Percentiles rank a stretch among this genome's conserved stretches.
Conservation (phyloP, 2,797 vertebrate genomes). For the Brachymystax lenok region DNA sequence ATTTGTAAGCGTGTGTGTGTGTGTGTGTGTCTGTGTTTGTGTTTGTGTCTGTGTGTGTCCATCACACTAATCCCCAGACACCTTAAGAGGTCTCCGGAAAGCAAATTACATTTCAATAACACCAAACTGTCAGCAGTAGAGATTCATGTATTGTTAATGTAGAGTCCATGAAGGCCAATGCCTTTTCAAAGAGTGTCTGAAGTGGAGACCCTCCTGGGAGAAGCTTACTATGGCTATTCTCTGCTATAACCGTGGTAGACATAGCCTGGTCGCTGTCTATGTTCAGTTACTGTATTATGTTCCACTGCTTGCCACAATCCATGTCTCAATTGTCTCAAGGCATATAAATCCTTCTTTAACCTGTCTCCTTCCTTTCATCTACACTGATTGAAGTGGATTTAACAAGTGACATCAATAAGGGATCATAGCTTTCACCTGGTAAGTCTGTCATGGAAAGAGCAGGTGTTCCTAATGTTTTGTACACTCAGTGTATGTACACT, state of each 20-base stretch:
- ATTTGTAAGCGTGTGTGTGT: background rate
- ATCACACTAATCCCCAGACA: slow-evolving; percentile 30
- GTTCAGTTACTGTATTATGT: background rate
- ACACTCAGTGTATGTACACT: too few relatives aligned
- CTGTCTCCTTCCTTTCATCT: too few relatives aligned
- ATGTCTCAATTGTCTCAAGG: too few relatives aligned
- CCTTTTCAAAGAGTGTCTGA: background rate
- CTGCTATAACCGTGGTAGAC: background rate
- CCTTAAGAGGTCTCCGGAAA: slow-evolving; percentile 27
- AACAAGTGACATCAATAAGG: too few relatives aligned
- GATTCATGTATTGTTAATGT: background rate
- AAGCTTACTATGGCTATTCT: background rate
- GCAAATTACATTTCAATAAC: slow-evolving; percentile 40
- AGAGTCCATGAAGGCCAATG: background rate
- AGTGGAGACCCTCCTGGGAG: background rate
- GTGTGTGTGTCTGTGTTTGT: slow-evolving; percentile 2
- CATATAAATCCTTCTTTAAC: too few relatives aligned
- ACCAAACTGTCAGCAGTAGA: slow-evolving; percentile 34
- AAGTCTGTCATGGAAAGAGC: too few relatives aligned
- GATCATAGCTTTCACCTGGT: too few relatives aligned
- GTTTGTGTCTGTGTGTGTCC: slow-evolving; percentile 5
- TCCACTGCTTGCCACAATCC: background rate
- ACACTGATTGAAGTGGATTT: too few relatives aligned
- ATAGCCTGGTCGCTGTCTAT: background rate
- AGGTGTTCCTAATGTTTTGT: too few relatives aligned